These are phyloP conservation scores for Procavia capensis DNA, from an alignment of 2,113 vertebrate species.

Conservation along the genomic window DNA sequence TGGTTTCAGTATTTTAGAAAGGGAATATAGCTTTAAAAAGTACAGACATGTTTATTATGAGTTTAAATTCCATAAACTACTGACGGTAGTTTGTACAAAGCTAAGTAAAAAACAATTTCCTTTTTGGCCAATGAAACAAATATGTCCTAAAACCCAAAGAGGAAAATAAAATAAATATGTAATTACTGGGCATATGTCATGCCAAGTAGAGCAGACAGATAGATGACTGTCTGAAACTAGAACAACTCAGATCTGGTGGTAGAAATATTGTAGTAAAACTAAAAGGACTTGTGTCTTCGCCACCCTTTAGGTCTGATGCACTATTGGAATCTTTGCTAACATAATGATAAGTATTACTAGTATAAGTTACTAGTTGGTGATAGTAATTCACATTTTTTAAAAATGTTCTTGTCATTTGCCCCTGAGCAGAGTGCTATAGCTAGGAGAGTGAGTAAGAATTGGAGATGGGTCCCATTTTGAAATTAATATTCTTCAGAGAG, in stretches of 20 bases:
- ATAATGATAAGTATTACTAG: neutral
- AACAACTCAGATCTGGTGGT: neutral
- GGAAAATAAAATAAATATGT: conserved; percentile 34
- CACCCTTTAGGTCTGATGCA: neutral
- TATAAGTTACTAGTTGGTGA: neutral
- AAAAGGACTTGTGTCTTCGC: neutral
- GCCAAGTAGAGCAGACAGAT: neutral
- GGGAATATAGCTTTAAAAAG: conserved; percentile 41
- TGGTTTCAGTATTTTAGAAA: conserved; percentile 40
- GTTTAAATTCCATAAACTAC: conserved; percentile 46
- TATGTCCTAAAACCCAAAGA: neutral
- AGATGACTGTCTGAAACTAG: neutral
- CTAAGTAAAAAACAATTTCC: neutral
- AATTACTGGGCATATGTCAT: neutral
- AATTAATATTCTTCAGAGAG: conserved; percentile 56
- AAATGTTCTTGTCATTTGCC: neutral
- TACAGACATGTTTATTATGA: neutral
- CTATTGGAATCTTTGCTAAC: neutral
- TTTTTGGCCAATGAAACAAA: conserved; percentile 7
- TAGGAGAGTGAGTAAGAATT: neutral
- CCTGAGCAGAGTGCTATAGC: neutral
- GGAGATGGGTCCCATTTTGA: neutral
- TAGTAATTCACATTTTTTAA: conserved; percentile 15
- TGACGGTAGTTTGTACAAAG: neutral
- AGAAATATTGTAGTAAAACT: neutral